Evolutionary conservation across 2,797 vertebrate species (phyloP), one percentile per base, ranked within the genome.

Genomic region (Gouania willdenowi): DNA sequence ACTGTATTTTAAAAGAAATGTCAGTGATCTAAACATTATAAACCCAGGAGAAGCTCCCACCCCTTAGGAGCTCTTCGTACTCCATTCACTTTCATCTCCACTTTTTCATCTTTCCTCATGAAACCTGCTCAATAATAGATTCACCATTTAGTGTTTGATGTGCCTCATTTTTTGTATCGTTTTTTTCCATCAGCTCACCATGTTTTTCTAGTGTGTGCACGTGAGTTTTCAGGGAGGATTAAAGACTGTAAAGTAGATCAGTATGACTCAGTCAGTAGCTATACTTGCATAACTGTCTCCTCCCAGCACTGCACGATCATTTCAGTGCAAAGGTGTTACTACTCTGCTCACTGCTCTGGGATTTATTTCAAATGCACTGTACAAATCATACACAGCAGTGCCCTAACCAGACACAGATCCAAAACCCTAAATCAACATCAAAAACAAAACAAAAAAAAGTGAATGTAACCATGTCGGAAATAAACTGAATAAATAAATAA

Each of bases 91-190:
- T 77, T 79, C 52, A 74, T 73, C 67, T 68, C 11, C 8, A 12
- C 41, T 39, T 47, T 48, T 42, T 59, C 34, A 31, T 66, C 58
- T 56, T 40, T 64, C 58, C 45, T 56, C 19, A 45, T 39, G 51
- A 51, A 61, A 53, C 59, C 55, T 54, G 37, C 53, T 75, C 59
- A 73, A 60, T 81, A 67, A 75, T 75, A 36, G 38, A 81, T 75
- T 46, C 27, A 49, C 67, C 54, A 54, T 79, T 77, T 70, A 35
- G 73, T 68, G n/a, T 75, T 76, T 63, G 26, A 77, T 66, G 60
- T 37, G 25, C 37, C 50, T 12, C 8, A 5, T 46, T 65, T 65
- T 60, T 47, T n/a, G n/a, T 14, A 44, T 63, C 42, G 35, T 55
- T 66, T 47, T 14, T 43, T 58, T 33, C 57, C 26, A 30, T 41